A percentile compares a stretch with the other conserved stretches of the same genome.
Evolutionary conservation across 2,113 vertebrate genomes (phyloP).

Genomic region (Prietella phreatophila): DNA sequence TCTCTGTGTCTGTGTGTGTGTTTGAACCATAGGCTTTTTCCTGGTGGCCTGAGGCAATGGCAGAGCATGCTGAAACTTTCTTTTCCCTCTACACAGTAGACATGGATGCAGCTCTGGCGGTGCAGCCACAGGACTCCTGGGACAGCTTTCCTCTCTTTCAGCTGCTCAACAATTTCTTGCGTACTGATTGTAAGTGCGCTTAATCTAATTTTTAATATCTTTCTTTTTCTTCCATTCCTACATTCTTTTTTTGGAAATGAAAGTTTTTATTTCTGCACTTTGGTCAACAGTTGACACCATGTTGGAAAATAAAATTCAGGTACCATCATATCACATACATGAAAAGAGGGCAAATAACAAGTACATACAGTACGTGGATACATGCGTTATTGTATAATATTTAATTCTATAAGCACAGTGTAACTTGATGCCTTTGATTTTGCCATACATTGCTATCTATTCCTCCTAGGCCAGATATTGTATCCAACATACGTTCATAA

Average conservation of each 20-base stretch:
- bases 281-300: neutral
- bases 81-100: constrained; percentile 88
- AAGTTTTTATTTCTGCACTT: neutral
- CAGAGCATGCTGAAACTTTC: constrained; percentile 92
- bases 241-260: neutral
- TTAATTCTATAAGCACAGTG: neutral
- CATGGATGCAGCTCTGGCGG: constrained; percentile 85
- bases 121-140: constrained; percentile 90
- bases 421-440: neutral
- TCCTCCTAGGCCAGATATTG: neutral
- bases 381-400: neutral
- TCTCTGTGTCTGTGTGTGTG: neutral
- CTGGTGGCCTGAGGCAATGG: constrained; percentile 91
- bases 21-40: constrained; percentile 82
- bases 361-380: neutral
- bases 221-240: neutral
- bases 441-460: neutral
- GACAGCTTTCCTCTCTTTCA: constrained; percentile 96
- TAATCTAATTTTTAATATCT: neutral
- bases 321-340: neutral
- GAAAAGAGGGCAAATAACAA: neutral
- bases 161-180: constrained; percentile 91
- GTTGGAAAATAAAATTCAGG: neutral
- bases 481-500: neutral
- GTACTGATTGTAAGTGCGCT: constrained; percentile 82